Percentiles rank a stretch among this genome's conserved stretches.
Evolutionary conservation across 2,888 invertebrate genomes (phyloP).

Genomic region (Eumacrocentrus americanus): DNA sequence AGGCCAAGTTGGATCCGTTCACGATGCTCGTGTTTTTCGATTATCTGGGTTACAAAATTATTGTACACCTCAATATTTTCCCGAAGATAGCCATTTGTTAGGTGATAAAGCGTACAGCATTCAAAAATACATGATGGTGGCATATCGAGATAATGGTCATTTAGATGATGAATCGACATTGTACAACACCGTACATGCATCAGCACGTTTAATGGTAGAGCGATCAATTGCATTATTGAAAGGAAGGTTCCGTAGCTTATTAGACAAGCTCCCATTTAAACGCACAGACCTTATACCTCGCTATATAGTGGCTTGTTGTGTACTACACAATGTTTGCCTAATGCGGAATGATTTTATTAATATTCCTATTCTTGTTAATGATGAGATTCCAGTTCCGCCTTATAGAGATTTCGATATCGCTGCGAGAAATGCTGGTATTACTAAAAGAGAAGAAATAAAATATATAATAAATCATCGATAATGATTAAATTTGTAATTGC

Average conservation of each 20-base stretch:
- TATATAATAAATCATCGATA: no score
- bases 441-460: slow-evolving; percentile 5
- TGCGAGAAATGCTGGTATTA: neutral
- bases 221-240: slow-evolving; percentile 12
- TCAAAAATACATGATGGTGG: slow-evolving; percentile 11
- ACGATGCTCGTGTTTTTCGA: slow-evolving; percentile 32
- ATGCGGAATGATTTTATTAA: slow-evolving; percentile 18
- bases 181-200: slow-evolving; percentile 12
- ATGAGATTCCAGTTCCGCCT: neutral
- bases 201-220: slow-evolving; percentile 21
- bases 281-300: slow-evolving; percentile 19
- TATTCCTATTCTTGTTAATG: slow-evolving; percentile 14
- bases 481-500: no score
- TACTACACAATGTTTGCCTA: slow-evolving; percentile 26
- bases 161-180: neutral
- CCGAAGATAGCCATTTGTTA: slow-evolving; percentile 15
- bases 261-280: slow-evolving; percentile 9
- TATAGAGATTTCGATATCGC: neutral
- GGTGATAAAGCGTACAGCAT: slow-evolving; percentile 21
- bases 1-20: slow-evolving; percentile 33
- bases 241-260: slow-evolving; percentile 20
- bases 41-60: slow-evolving; percentile 27
- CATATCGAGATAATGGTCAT: slow-evolving; percentile 22
- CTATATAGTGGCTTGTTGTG: slow-evolving; percentile 16
- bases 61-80: slow-evolving; percentile 24